These are phyloP conservation scores for Deroplatys truncata DNA, from an alignment of 2,888 invertebrate genomes.

Conservation along the genomic window DNA sequence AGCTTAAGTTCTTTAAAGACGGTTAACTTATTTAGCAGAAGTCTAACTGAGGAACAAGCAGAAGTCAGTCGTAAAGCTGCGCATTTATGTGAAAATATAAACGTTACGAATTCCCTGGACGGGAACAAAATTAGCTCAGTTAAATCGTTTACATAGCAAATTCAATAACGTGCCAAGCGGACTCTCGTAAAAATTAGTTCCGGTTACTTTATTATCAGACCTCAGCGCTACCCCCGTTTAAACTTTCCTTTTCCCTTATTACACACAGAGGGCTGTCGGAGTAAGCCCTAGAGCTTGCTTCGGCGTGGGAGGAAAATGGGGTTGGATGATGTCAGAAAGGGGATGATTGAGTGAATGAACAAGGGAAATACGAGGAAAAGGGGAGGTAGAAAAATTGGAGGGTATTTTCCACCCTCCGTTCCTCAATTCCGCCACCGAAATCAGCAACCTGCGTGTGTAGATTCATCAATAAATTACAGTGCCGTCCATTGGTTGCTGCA, in stretches of 20 bases:
- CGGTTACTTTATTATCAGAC: background rate
- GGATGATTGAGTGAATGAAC: slow-evolving; percentile 17
- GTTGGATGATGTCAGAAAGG: slow-evolving; percentile 8
- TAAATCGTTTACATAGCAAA: background rate
- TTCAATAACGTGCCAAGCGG: background rate
- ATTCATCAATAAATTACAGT: slow-evolving; percentile 8
- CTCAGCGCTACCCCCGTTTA: background rate
- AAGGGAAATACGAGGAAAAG: background rate
- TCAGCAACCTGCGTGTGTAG: background rate
- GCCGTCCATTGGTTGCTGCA: background rate
- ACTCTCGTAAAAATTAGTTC: background rate
- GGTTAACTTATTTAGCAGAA: too few relatives aligned
- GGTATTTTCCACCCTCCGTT: slow-evolving; percentile 1
- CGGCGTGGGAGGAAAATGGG: background rate
- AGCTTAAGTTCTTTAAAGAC: too few relatives aligned
- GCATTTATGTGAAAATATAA: too few relatives aligned
- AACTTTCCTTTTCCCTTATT: slow-evolving; percentile 9
- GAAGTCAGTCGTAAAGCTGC: too few relatives aligned
- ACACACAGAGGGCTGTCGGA: background rate
- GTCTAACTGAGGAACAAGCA: too few relatives aligned
- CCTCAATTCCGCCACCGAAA: background rate
- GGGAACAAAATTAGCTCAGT: background rate
- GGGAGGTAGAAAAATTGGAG: slow-evolving; percentile 12
- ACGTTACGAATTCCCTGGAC: background rate
- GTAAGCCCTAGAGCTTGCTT: background rate